phyloP scores from a whole-genome alignment of 2,888 invertebrate genomes.

The Amphipoea lucens region DNA sequence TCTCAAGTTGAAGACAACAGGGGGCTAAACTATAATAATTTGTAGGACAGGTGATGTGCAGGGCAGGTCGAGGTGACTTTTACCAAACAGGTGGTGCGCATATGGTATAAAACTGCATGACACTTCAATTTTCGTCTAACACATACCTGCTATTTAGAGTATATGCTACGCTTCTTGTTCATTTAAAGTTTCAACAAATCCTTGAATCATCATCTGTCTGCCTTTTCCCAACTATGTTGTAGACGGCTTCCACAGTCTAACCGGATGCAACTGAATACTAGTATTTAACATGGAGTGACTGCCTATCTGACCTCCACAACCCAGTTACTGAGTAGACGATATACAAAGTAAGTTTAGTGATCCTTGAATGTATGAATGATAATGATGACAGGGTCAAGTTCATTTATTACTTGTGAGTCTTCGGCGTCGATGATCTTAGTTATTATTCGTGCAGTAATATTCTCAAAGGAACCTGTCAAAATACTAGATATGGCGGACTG shows the following conservation, averaged over 20 bases:
- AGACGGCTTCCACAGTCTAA: no score
- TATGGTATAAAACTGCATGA: not conserved
- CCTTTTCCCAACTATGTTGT: no score
- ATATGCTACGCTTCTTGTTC: not conserved
- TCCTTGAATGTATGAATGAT: constrained; percentile 15
- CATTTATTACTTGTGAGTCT: constrained; percentile 34
- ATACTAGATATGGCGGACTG: constrained; percentile 9
- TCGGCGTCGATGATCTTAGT: constrained; percentile 21
- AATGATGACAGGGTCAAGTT: constrained; percentile 4
- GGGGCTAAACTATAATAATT: not conserved
- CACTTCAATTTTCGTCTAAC: not conserved
- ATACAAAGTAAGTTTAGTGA: not conserved
- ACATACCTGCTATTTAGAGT: not conserved
- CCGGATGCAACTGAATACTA: no score
- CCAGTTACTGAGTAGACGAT: no score
- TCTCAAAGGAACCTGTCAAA: constrained; percentile 16
- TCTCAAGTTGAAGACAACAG: not conserved
- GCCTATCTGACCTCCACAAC: no score
- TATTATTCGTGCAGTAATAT: constrained; percentile 16
- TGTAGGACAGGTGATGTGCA: not conserved
- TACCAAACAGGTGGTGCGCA: not conserved
- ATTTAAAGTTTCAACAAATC: not conserved
- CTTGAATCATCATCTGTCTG: not conserved
- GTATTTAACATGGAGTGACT: no score
- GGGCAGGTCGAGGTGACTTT: not conserved